Conservation (phyloP, 1,140 invertebrate genomes). For the Hyles euphorbiae region DNA sequence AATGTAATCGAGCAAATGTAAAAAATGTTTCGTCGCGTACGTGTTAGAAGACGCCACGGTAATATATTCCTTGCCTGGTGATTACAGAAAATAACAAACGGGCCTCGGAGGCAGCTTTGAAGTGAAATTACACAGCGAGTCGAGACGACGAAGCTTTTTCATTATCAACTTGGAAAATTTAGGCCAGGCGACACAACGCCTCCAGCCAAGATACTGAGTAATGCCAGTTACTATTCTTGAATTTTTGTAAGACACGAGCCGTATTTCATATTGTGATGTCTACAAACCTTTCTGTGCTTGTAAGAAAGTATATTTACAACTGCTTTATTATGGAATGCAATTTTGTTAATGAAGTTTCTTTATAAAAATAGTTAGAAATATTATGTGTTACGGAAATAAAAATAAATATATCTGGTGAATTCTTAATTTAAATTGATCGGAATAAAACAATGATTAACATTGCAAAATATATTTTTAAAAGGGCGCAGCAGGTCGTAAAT, state of each 20-base stretch:
- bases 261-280: no score
- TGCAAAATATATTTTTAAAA: neutral
- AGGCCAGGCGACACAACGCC: conserved; percentile 49
- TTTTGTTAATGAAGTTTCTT: no score
- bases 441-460: no score
- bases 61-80: conserved; percentile 53
- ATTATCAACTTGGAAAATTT: conserved; percentile 68
- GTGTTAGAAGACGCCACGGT: conserved; percentile 9
- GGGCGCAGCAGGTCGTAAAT: conserved; percentile 55
- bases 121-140: conserved; percentile 51
- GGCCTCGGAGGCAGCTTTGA: conserved; percentile 42
- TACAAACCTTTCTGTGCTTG: no score
- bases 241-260: neutral
- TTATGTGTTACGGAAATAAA: no score
- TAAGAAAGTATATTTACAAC: no score
- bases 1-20: no score
- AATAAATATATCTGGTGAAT: no score
- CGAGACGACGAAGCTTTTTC: conserved; percentile 53
- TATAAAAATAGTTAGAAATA: no score
- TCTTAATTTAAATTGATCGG: no score
- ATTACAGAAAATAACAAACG: conserved; percentile 62
- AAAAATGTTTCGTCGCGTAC: neutral
- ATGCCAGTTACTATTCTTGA: conserved; percentile 6
- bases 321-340: no score
- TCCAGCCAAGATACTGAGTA: conserved; percentile 39